Evolutionary conservation across 2,888 invertebrate species (phyloP).

Genomic region (Agrochola lota): DNA sequence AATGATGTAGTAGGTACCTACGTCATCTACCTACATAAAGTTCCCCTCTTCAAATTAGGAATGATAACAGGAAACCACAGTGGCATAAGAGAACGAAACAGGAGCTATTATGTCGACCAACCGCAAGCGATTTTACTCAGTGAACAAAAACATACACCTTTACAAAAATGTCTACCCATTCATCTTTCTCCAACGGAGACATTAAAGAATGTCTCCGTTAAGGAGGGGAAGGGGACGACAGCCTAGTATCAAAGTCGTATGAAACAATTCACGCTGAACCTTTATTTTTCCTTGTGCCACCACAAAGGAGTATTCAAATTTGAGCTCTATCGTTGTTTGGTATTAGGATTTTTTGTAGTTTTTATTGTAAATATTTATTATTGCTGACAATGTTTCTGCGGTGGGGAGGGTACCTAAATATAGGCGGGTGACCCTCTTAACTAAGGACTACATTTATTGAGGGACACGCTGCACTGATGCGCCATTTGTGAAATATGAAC

Average conservation of each 20-base stretch:
- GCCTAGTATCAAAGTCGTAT: constrained; percentile 83
- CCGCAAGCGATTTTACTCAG: constrained; percentile 86
- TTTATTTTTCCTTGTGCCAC: constrained; percentile 66
- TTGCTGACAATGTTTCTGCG: constrained; percentile 79
- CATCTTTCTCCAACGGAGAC: constrained; percentile 89
- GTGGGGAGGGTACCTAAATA: constrained; percentile 75
- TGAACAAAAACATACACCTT: constrained; percentile 88
- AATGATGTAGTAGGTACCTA: constrained; percentile 42
- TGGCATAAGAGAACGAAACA: constrained; percentile 81
- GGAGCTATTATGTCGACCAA: constrained; percentile 85
- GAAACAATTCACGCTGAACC: constrained; percentile 71
- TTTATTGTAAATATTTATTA: constrained; percentile 83
- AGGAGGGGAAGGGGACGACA: constrained; percentile 86
- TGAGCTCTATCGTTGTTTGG: constrained; percentile 69
- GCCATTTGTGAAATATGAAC: constrained; percentile 68
- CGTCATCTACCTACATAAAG: constrained; percentile 12
- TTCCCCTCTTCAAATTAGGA: constrained; percentile 73
- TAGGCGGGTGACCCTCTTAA: constrained; percentile 72
- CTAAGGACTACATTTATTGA: constrained; percentile 66
- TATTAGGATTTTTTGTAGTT: constrained; percentile 70
- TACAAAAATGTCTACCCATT: constrained; percentile 89
- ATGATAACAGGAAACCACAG: constrained; percentile 85
- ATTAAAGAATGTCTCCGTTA: constrained; percentile 89
- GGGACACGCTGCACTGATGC: constrained; percentile 59
- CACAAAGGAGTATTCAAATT: constrained; percentile 65